Percentiles rank a stretch among this genome's conserved stretches.
Evolutionary conservation across 2,888 invertebrate genomes (phyloP).

Genomic region (Eudemis profundana): DNA sequence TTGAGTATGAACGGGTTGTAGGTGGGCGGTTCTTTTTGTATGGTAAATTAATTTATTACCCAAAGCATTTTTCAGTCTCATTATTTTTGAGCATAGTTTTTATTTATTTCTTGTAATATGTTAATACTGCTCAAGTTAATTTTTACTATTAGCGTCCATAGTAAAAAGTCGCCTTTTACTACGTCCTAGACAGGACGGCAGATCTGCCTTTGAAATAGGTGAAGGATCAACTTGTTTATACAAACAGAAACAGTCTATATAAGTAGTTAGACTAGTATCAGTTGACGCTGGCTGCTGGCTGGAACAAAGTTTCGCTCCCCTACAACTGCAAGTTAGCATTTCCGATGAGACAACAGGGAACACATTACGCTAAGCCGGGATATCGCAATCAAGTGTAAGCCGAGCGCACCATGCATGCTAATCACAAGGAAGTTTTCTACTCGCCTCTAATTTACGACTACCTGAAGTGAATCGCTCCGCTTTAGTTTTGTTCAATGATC

Average conservation of each 20-base stretch:
- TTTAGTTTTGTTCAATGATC: neutral
- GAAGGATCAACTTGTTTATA: neutral
- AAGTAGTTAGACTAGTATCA: slow-evolving; percentile 5
- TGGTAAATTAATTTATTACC: slow-evolving; percentile 36
- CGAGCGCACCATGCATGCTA: slow-evolving; percentile 55
- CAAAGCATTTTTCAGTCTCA: neutral
- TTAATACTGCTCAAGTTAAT: too few species aligned
- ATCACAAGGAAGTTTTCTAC: slow-evolving; percentile 55
- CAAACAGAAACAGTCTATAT: neutral
- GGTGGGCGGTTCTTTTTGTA: slow-evolving; percentile 37
- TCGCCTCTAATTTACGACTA: slow-evolving; percentile 30
- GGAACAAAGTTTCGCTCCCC: slow-evolving; percentile 20
- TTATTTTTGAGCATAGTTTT: neutral
- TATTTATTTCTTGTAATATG: neutral
- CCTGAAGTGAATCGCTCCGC: neutral
- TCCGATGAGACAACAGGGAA: slow-evolving; percentile 51
- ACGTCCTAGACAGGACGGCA: too few species aligned
- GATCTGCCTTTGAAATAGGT: neutral
- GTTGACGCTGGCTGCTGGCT: slow-evolving; percentile 4
- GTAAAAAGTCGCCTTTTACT: too few species aligned
- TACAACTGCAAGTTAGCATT: slow-evolving; percentile 39
- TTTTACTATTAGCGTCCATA: too few species aligned
- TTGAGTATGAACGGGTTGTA: slow-evolving; percentile 58
- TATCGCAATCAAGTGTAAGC: slow-evolving; percentile 55
- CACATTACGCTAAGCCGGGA: slow-evolving; percentile 53